Percentiles rank a stretch among this genome's conserved stretches.
Evolutionary conservation across 1,140 invertebrate species (phyloP).

Genomic region (Harlomillsia oculata): DNA sequence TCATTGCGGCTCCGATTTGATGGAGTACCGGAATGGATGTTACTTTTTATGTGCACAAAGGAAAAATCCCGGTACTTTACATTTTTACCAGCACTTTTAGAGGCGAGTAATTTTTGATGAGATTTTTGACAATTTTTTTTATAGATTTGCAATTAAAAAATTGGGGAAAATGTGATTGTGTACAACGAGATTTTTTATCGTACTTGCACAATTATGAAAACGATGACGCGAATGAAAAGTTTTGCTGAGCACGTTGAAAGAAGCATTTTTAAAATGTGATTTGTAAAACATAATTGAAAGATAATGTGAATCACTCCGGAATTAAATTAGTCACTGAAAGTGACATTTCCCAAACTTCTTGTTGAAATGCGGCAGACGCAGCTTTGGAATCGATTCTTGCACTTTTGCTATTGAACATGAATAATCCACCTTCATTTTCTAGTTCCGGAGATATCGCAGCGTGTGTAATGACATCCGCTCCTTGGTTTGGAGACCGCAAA

Average conservation of each 20-base stretch:
- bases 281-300: background rate
- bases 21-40: too few species aligned
- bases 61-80: too few species aligned
- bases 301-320: slow-evolving; percentile 32
- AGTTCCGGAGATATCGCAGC: background rate
- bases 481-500: slow-evolving; percentile 41
- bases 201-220: background rate
- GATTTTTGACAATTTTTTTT: background rate
- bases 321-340: slow-evolving; percentile 36
- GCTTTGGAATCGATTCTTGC: background rate
- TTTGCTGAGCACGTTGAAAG: too few species aligned
- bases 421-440: background rate
- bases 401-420: background rate
- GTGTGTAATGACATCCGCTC: background rate
- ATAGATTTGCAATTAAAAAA: too few species aligned
- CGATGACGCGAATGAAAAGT: too few species aligned
- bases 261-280: background rate
- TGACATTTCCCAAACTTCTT: too few species aligned
- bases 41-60: too few species aligned
- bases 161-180: background rate
- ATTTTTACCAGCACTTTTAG: background rate
- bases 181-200: background rate
- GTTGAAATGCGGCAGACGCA: too few species aligned
- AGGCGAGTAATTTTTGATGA: background rate
- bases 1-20: too few species aligned